Base-by-base conservation (phyloP, 1,140 invertebrate species). In the Anastrepha ludens region DNA sequence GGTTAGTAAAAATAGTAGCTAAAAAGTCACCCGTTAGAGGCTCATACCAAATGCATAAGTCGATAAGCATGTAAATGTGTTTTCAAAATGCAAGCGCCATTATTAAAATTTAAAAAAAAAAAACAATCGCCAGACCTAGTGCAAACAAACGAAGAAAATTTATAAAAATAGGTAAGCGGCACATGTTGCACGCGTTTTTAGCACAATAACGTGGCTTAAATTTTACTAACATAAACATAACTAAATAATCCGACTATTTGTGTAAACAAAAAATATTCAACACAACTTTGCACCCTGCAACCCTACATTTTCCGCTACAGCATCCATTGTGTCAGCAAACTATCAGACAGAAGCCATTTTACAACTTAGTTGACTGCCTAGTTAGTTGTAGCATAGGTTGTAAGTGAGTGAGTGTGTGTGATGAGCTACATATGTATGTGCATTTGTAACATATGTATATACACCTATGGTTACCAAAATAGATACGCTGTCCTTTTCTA, bases 121-220 rank as follows among this genome's bases (percentile, higher is more conserved):
- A 44, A 74, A 47, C 41, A 15, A 13, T 7, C 50, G 9, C 5
- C 50, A 55, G 50, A 55, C 50, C 9, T 55, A 1, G 5, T 55
- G 50, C 50, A 55, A 29, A 9, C 50, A 55, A 55, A 55, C 50
- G 9, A 55, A 55, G 50, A 55, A 7, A 55, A 55, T 7, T 7
- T 55, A 55, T 7, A 55, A 5, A 62, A 17, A 62, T 4, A 62
- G 60, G 0, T 4, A 62, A 62, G 60, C 17, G 60, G 90, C 90
- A 91, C 91, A 91, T 91, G 90, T 91, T 91, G 91, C 91, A 91
- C 91, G 91, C 91, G 91, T 91, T 91, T 91, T 91, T 90, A 91
- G 91, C 91, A 89, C 91, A 91, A 91, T 91, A 91, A 91, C 91
- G 89, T 91, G 91, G 91, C 91, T 91, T 91, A 91, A 91, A 91